A percentile compares a stretch with the other conserved stretches of the same genome.
phyloP scores from a whole-genome alignment of 2,888 invertebrate species.

The Ormyrus rosae region DNA sequence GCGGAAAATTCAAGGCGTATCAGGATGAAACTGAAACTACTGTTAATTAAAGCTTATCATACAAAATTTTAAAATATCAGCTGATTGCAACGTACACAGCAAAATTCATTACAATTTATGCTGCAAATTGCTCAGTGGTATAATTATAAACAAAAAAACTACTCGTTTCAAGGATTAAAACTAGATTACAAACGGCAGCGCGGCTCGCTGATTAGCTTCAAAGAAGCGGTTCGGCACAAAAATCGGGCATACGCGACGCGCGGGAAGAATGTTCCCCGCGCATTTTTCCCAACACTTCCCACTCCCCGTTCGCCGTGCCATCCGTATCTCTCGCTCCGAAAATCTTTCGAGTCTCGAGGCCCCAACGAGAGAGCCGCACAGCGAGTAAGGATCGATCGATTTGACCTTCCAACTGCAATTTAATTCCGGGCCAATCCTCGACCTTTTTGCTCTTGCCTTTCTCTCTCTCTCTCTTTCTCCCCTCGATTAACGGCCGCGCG shows the following conservation, averaged over 20 bases:
- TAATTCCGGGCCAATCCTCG: conserved; percentile 43
- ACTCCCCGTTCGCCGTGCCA: neutral
- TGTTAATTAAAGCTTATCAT: too few species aligned
- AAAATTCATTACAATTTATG: too few species aligned
- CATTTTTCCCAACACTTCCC: conserved; percentile 24
- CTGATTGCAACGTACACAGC: too few species aligned
- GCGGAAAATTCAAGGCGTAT: too few species aligned
- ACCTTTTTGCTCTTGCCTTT: conserved; percentile 31
- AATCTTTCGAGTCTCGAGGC: conserved; percentile 4
- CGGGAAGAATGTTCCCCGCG: conserved; percentile 1
- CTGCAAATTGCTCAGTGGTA: too few species aligned
- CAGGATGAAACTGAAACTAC: too few species aligned
- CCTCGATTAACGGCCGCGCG: conserved; percentile 41
- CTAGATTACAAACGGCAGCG: too few species aligned
- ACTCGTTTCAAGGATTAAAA: too few species aligned
- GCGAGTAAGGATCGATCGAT: conserved; percentile 44
- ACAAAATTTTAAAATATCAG: too few species aligned
- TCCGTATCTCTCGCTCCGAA: conserved; percentile 8
- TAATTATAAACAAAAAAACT: too few species aligned
- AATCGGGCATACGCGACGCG: neutral
- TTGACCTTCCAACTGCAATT: conserved; percentile 57
- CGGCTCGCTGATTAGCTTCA: too few species aligned
- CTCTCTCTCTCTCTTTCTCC: conserved; percentile 49
- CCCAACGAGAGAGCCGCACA: neutral
- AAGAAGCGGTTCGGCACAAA: too few species aligned